Conservation (phyloP, 2,888 invertebrate species). For the Petrophora chlorosata region DNA sequence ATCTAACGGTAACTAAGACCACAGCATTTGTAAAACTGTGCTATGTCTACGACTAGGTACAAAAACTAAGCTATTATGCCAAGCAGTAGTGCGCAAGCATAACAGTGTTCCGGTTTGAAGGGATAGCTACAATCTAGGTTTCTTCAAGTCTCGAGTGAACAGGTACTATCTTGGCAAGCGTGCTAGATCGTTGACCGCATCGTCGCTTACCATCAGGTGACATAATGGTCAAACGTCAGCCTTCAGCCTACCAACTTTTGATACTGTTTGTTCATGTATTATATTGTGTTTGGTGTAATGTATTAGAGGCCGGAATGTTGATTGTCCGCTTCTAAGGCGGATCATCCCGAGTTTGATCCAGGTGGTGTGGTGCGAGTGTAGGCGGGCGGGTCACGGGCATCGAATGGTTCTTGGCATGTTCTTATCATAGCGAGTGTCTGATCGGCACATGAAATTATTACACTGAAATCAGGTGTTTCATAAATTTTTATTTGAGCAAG, state of each 20-base stretch:
- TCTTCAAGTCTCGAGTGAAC: too few species aligned
- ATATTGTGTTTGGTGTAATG: background rate
- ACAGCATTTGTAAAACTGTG: too few species aligned
- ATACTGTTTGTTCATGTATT: background rate
- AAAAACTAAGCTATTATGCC: too few species aligned
- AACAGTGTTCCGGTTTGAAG: too few species aligned
- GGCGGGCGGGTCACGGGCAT: background rate
- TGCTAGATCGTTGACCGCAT: too few species aligned
- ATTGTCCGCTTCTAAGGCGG: background rate
- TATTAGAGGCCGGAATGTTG: constrained; percentile 4
- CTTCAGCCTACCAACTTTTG: background rate
- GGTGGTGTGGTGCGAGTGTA: background rate
- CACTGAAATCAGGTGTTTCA: too few species aligned
- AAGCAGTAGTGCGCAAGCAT: too few species aligned
- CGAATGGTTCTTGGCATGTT: background rate
- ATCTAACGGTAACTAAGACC: too few species aligned
- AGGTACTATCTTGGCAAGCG: too few species aligned
- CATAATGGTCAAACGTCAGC: background rate
- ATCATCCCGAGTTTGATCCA: constrained; percentile 3
- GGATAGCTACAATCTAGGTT: too few species aligned
- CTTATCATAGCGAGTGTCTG: background rate
- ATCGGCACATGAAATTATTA: background rate
- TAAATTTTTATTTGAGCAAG: too few species aligned
- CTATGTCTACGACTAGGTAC: too few species aligned
- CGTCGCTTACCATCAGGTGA: background rate